Evolutionary conservation across 2,797 vertebrate genomes (phyloP), one percentile per base, ranked within the genome.

Genomic region (Myioborus melanocephalus): DNA sequence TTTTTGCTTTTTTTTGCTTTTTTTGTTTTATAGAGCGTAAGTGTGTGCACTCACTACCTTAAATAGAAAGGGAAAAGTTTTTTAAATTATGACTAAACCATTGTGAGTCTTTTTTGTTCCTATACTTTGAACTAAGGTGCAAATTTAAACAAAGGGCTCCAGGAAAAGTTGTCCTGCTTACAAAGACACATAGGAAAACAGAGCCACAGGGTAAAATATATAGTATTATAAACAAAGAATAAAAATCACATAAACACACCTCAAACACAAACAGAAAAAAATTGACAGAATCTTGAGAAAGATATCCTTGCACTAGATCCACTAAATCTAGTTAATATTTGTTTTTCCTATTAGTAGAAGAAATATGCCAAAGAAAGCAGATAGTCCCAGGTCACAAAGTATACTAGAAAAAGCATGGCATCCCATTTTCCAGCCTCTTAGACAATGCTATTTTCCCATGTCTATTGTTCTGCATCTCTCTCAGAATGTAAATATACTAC

Each of bases 21-120:
- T 34, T 34, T 17, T 24, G 9, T n/a, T 19, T 47, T 32, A 7
- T 24, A 43, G 17, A 17, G 1, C 8, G 8, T 8, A 50, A 16
- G 6, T 55, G 9, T 5, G 3, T 37, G 21, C 12, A 4, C 4
- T 26, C 20, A 27, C 12, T 60, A 28, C 37, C 26, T 66, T 61
- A 69, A 43, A 44, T n/a, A 72, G 23, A 73, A 86, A 57, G 19
- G 11, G 5, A 61, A 44, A 55, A 24, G 7, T 12, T 81, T 82
- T 61, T 57, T 21, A 32, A 77, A 34, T 41, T 49, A 8, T 86
- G 18, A 23, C 20, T 30, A 60, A 50, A 22, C 26, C 16, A 55
- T 1, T 23, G 3, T 57, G 43, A 6, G 0, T 12, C 0, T 69
- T n/a, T 72, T 28, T 77, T 57, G 15, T 6, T 37, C 26, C 30